These are phyloP conservation scores for Drosophila arawakana DNA, from an alignment of 1,140 invertebrate species.

Conservation along the genomic window DNA sequence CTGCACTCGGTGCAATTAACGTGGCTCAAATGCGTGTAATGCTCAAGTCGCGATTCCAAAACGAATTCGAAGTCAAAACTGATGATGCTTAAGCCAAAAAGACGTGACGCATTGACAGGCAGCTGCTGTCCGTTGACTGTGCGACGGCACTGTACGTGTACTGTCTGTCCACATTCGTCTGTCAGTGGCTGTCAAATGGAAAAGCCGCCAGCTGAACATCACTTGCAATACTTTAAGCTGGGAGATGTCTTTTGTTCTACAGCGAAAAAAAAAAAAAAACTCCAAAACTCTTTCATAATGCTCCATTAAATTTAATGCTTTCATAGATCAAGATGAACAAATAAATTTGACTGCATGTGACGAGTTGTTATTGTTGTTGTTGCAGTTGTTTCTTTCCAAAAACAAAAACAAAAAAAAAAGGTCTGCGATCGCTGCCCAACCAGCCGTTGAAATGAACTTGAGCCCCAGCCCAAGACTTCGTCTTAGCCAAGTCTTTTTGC, in stretches of 20 bases:
- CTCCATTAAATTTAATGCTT: constrained; percentile 70
- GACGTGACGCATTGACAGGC: constrained; percentile 47
- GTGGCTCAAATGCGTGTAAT: constrained; percentile 35
- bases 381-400: constrained; percentile 24
- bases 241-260: constrained; percentile 53
- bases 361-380: constrained; percentile 37
- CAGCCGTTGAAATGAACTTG: constrained; percentile 70
- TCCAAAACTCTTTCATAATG: constrained; percentile 65
- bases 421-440: constrained; percentile 48
- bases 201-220: constrained; percentile 12
- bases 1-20: constrained; percentile 44
- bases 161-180: constrained; percentile 15
- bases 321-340: constrained; percentile 74
- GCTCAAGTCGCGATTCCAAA: constrained; percentile 13
- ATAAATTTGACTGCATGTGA: constrained; percentile 63
- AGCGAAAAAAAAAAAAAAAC: not conserved
- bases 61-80: not conserved
- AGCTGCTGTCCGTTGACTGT: constrained; percentile 45
- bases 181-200: constrained; percentile 32
- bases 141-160: constrained; percentile 4
- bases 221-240: constrained; percentile 25
- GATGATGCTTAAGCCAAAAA: constrained; percentile 41
- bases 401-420: not conserved
- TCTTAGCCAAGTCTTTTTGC: constrained; percentile 2
- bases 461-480: constrained; percentile 33